Conservation (phyloP, 2,888 invertebrate species). For the Plebejus argus region DNA sequence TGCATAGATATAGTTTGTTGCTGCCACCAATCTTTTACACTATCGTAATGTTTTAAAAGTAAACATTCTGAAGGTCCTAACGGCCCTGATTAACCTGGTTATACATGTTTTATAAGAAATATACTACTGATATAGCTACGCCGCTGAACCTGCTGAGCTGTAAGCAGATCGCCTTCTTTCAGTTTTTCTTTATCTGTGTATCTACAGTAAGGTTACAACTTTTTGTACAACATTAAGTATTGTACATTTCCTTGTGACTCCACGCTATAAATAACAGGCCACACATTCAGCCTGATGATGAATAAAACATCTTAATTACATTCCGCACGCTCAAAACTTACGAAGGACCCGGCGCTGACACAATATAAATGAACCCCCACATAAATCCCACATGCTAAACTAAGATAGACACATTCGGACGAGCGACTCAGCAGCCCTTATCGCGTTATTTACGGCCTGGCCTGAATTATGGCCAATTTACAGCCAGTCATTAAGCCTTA, state of each 20-base stretch:
- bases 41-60: too few species aligned
- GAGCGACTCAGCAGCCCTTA: slow-evolving; percentile 78
- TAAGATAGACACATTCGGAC: slow-evolving; percentile 73
- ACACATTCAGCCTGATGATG: neutral
- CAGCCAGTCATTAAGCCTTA: slow-evolving; percentile 79
- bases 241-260: neutral
- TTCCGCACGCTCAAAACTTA: slow-evolving; percentile 25
- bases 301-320: slow-evolving; percentile 27
- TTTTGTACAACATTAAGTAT: too few species aligned
- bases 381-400: slow-evolving; percentile 74
- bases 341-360: slow-evolving; percentile 36
- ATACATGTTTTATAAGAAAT: too few species aligned
- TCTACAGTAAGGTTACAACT: too few species aligned
- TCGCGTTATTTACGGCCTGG: slow-evolving; percentile 76
- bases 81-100: too few species aligned
- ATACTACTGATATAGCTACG: too few species aligned
- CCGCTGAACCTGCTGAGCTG: too few species aligned
- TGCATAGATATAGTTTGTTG: too few species aligned
- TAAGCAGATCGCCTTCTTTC: too few species aligned
- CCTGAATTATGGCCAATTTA: slow-evolving; percentile 80
- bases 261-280: neutral
- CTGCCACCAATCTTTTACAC: too few species aligned
- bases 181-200: too few species aligned
- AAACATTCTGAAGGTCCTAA: too few species aligned
- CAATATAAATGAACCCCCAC: slow-evolving; percentile 51